A percentile compares a stretch with the other conserved stretches of the same genome.
Evolutionary conservation across 2,113 vertebrate species (phyloP).

Genomic region (Strix uralensis): DNA sequence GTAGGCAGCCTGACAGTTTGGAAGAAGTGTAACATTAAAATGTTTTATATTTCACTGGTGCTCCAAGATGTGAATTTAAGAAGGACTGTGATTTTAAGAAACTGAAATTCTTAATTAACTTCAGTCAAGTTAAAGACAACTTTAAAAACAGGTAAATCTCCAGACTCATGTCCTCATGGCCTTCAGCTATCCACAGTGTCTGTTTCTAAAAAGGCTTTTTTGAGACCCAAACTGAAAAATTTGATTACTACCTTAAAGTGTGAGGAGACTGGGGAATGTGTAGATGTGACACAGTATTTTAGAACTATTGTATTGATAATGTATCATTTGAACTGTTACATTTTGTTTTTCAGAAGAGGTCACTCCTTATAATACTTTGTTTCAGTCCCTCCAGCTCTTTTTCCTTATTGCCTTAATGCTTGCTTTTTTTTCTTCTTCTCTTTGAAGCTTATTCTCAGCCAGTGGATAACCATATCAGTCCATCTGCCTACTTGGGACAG

Average conservation of each 20-base stretch:
- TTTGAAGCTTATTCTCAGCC: slow-evolving; percentile 87
- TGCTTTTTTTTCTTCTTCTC: not conserved
- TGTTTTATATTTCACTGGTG: not conserved
- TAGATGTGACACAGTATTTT: not conserved
- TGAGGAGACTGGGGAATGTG: not conserved
- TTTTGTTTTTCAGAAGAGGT: not conserved
- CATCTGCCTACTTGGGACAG: slow-evolving; percentile 84
- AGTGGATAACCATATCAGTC: slow-evolving; percentile 91
- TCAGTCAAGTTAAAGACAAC: not conserved
- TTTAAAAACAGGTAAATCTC: not conserved
- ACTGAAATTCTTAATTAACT: not conserved
- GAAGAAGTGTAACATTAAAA: not conserved
- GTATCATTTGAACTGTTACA: not conserved
- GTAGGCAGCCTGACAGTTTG: not conserved
- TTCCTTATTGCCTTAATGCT: not conserved
- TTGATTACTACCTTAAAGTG: not conserved
- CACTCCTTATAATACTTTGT: not conserved
- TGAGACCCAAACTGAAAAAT: not conserved
- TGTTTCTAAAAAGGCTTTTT: not conserved
- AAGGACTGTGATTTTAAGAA: not conserved
- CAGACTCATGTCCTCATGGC: not conserved
- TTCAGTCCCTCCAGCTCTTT: not conserved
- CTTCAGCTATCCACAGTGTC: not conserved
- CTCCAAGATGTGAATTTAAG: no score
- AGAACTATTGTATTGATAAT: not conserved